These are phyloP conservation scores for Lydus trimaculatus DNA, from an alignment of 2,888 invertebrate genomes.

Conservation along the genomic window DNA sequence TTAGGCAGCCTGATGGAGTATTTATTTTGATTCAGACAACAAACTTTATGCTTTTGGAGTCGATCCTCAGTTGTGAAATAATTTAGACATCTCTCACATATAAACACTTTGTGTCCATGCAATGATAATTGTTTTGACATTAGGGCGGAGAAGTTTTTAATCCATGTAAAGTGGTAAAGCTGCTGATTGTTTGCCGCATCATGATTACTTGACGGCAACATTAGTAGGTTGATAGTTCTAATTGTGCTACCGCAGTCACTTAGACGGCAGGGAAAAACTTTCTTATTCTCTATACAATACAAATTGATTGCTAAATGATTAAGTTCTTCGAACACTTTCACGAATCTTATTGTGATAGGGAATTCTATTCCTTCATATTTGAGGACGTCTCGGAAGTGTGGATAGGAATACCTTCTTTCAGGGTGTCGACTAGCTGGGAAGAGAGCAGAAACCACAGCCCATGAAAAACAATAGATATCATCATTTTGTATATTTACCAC, in stretches of 20 bases:
- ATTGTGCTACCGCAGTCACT: no score
- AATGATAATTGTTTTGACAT: no score
- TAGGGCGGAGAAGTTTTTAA: no score
- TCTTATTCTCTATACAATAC: no score
- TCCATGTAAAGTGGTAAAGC: no score
- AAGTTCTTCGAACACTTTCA: no score
- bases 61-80: conserved; percentile 20
- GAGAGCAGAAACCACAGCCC: conserved; percentile 40
- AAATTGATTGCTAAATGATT: no score
- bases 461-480: conserved; percentile 42
- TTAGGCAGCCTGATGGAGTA: conserved; percentile 24
- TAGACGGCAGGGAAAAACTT: no score
- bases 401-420: conserved; percentile 35
- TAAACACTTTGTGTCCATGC: no score
- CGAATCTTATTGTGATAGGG: conserved; percentile 16
- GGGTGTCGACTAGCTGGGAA: conserved; percentile 27
- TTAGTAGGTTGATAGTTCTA: no score
- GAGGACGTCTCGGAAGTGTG: conserved; percentile 36
- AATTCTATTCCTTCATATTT: conserved; percentile 24
- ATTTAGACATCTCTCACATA: conserved; percentile 15
- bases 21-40: conserved; percentile 28
- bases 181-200: no score
- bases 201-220: no score
- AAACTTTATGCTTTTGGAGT: conserved; percentile 12
- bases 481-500: conserved; percentile 45